Evolutionary conservation across 1,140 invertebrate species (phyloP).

Genomic region (Hylyphantes graminicola): DNA sequence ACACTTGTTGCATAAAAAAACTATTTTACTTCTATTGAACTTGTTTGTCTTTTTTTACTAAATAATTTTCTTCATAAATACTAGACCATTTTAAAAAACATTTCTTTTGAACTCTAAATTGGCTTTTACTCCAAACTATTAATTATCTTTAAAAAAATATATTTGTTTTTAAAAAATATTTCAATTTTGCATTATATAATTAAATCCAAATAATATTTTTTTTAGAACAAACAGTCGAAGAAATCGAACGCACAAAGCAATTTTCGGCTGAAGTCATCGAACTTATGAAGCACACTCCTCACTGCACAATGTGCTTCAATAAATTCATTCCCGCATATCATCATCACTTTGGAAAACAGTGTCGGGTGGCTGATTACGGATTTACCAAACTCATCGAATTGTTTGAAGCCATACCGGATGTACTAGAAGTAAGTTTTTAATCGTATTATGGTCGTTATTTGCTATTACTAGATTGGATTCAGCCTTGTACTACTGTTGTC

Average conservation of each 20-base stretch:
- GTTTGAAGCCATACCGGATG: conserved; percentile 90
- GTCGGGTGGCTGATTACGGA: conserved; percentile 92
- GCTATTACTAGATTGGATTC: too few relatives aligned
- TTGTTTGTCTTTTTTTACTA: too few relatives aligned
- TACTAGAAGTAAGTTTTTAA: conserved; percentile 75
- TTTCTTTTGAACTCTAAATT: too few relatives aligned
- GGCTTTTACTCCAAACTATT: too few relatives aligned
- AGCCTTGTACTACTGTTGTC: too few relatives aligned
- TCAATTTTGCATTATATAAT: not conserved
- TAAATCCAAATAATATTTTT: not conserved
- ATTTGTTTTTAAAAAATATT: too few relatives aligned
- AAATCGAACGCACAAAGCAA: conserved; percentile 78
- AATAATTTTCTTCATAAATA: too few relatives aligned
- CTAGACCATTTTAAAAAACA: too few relatives aligned
- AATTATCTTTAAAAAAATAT: too few relatives aligned
- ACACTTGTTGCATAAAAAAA: too few relatives aligned
- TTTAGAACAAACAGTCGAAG: conserved; percentile 79
- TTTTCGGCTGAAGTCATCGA: conserved; percentile 83
- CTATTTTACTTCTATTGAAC: too few relatives aligned
- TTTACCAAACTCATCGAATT: conserved; percentile 92
- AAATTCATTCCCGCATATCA: conserved; percentile 96
- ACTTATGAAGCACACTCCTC: conserved; percentile 84
- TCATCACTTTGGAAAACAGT: conserved; percentile 93
- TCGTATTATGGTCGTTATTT: too few relatives aligned
- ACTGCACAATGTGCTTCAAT: conserved; percentile 87